phyloP scores from a whole-genome alignment of 2,888 invertebrate species.

The Stegana nigrithorax region DNA sequence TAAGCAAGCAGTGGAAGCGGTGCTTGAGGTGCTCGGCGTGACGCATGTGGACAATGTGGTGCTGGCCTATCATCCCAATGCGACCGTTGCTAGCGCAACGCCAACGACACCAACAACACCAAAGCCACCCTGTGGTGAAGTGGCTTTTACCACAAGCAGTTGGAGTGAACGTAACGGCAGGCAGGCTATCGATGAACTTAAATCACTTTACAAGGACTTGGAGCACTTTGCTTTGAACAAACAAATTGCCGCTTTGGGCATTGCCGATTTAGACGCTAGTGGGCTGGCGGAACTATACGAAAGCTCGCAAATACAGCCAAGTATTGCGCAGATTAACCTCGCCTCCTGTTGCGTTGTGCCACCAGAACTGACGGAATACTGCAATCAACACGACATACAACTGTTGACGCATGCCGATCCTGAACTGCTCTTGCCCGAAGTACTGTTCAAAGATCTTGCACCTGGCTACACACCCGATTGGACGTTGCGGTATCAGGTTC shows the following conservation, averaged over 20 bases:
- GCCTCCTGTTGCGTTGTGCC: conserved; percentile 95
- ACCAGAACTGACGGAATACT: conserved; percentile 87
- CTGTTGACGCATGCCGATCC: conserved; percentile 96
- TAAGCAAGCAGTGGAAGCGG: conserved; percentile 79
- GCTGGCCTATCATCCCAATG: conserved; percentile 77
- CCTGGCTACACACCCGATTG: conserved; percentile 75
- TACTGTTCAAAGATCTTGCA: conserved; percentile 70
- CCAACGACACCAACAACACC: conserved; percentile 33
- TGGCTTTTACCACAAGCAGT: conserved; percentile 50
- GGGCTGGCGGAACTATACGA: conserved; percentile 81
- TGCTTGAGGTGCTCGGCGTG: conserved; percentile 78
- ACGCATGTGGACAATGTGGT: conserved; percentile 84
- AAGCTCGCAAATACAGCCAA: conserved; percentile 83
- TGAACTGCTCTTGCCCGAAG: conserved; percentile 71
- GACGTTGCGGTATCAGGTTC: conserved; percentile 88
- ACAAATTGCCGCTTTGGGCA: conserved; percentile 80
- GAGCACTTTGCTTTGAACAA: conserved; percentile 78
- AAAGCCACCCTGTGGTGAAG: conserved; percentile 40
- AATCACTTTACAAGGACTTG: conserved; percentile 81
- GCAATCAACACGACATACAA: conserved; percentile 90
- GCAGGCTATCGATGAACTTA: conserved; percentile 73
- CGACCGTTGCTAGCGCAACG: conserved; percentile 42
- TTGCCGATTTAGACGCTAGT: conserved; percentile 89
- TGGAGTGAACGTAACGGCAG: conserved; percentile 70
- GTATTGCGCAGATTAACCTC: conserved; percentile 92